Evolutionary conservation across 2,888 invertebrate species (phyloP), one percentile per base, ranked within the genome.

Genomic region (Gastrophysa polygoni): DNA sequence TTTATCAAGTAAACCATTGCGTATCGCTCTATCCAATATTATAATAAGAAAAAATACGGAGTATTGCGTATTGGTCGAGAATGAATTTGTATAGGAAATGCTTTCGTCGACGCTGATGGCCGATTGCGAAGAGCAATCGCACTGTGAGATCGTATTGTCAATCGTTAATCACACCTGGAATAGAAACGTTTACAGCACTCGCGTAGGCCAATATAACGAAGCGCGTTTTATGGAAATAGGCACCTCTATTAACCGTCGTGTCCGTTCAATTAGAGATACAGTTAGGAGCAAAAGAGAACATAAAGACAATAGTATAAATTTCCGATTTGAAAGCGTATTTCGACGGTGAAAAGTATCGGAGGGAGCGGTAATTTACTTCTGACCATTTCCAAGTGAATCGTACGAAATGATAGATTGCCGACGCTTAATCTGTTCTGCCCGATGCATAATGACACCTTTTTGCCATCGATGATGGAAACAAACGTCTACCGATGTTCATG

Each of bases 201-300:
- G 16, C 32, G 8, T 17, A 32, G 29, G 29, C 29, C 50, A 29
- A 44, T n/a, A n/a, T 44, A 50, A 50, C 49, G 52, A 52, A 34
- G 8, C 11, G 14, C 34, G 21, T 52, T 38, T 47, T 57, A 57
- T 57, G 57, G 57, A 57, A 57, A 57, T 57, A 6, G 10, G n/a
- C 38, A 38, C 17, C 21, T 57, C 29, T 34, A 57, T 48, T 48
- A 48, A 32, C 38, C 48, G 29, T 49, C 57, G 34, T 57, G 57
- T 57, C 38, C 29, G 29, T 47, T 48, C 49, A 57, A 57, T 57
- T 48, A 57, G 49, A 48, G 28, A 21, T 18, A 57, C 57, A 57
- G 57, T 57, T 57, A 57, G 34, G 20, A 17, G 48, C 48, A 34
- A 57, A 57, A 49, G 24, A 24, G 16, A 44, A 54, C 44, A 54